Percentiles rank a stretch among this genome's conserved stretches.
Conservation (phyloP, 1,140 invertebrate genomes). For the Zaprionus gabonicus region DNA sequence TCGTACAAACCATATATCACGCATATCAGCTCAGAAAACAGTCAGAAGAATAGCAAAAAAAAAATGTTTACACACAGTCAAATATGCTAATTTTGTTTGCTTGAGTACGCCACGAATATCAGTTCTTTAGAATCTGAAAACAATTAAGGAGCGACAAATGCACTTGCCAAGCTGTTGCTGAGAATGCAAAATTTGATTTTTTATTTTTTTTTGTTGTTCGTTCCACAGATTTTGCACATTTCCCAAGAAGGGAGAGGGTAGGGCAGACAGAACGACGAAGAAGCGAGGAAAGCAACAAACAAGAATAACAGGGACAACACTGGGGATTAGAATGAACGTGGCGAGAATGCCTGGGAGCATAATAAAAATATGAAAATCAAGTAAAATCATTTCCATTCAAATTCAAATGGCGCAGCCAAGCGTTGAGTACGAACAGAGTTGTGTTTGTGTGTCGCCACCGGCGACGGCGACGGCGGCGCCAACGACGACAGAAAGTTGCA, state of each 20-base stretch:
- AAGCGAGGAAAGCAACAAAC: background rate
- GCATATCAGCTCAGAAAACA: background rate
- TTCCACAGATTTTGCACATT: too few species aligned
- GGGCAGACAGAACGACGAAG: background rate
- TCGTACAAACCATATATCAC: background rate
- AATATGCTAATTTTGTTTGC: conserved; percentile 1
- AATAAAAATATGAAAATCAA: conserved; percentile 79
- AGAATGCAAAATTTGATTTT: conserved; percentile 14
- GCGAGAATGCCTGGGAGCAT: conserved; percentile 39
- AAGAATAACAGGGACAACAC: conserved; percentile 3
- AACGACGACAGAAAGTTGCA: background rate
- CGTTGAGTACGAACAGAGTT: conserved; percentile 4
- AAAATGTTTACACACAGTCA: background rate
- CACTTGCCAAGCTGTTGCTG: conserved; percentile 25
- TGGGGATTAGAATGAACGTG: conserved; percentile 10
- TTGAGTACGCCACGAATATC: background rate
- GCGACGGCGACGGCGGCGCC: background rate
- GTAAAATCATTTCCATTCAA: conserved; percentile 81
- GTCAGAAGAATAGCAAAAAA: background rate
- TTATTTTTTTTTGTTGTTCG: too few species aligned
- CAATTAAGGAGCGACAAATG: conserved; percentile 38
- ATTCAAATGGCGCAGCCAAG: conserved; percentile 73
- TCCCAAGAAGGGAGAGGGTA: background rate
- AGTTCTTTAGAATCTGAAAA: background rate
- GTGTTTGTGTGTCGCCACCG: conserved; percentile 12